phyloP scores from a whole-genome alignment of 2,888 invertebrate genomes.

The Eupeodes luniger region DNA sequence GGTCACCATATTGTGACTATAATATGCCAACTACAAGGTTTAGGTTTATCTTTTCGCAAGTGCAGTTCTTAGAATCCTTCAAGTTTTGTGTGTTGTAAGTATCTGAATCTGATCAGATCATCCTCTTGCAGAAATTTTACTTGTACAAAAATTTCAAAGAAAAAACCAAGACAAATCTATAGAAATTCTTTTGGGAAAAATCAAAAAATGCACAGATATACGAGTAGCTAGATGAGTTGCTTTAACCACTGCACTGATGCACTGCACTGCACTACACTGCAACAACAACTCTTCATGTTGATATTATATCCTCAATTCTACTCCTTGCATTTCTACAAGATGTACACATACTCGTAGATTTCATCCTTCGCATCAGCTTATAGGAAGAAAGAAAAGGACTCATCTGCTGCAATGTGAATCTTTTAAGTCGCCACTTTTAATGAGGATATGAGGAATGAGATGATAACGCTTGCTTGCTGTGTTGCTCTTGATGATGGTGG shows the following conservation, averaged over 20 bases:
- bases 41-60: background rate
- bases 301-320: slow-evolving; percentile 14
- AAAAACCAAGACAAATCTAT: background rate
- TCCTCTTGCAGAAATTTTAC: slow-evolving; percentile 3
- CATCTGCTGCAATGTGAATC: slow-evolving; percentile 50
- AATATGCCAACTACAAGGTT: slow-evolving; percentile 3
- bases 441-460: slow-evolving; percentile 56
- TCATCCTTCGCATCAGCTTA: slow-evolving; percentile 31
- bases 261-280: background rate
- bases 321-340: slow-evolving; percentile 19
- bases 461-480: slow-evolving; percentile 46
- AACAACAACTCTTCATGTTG: background rate
- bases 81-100: background rate
- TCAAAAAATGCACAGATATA: background rate
- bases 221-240: background rate
- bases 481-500: slow-evolving; percentile 7
- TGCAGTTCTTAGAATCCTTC: background rate
- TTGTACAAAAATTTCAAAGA: background rate
- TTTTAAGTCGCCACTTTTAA: slow-evolving; percentile 68
- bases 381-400: slow-evolving; percentile 25
- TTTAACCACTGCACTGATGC: background rate
- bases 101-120: slow-evolving; percentile 26
- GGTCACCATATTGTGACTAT: background rate
- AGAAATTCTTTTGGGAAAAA: slow-evolving; percentile 12
- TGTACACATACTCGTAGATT: background rate